Evolutionary conservation across 2,113 vertebrate species (phyloP).

Genomic region (Hippocampus mohnikei): DNA sequence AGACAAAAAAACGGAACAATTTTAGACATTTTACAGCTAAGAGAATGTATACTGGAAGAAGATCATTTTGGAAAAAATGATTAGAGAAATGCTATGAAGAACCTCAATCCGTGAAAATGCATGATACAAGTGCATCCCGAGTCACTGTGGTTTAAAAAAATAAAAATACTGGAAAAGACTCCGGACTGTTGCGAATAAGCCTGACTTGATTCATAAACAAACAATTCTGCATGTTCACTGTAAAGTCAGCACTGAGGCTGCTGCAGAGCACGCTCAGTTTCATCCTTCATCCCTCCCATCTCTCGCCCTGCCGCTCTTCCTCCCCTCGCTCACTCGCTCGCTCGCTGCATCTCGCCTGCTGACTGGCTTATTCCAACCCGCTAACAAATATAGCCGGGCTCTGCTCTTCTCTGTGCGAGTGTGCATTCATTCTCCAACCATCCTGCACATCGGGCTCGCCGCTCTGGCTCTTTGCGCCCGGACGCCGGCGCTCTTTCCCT

Average conservation of each 20-base stretch:
- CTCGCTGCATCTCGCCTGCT: slow-evolving; percentile 50
- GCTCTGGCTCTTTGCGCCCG: slow-evolving; percentile 30
- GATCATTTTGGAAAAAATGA: no score
- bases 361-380: slow-evolving; percentile 52
- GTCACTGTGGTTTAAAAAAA: neutral
- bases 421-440: slow-evolving; percentile 16
- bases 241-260: slow-evolving; percentile 62
- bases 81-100: no score
- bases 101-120: neutral
- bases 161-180: neutral
- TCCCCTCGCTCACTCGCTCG: slow-evolving; percentile 44
- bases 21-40: no score
- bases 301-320: slow-evolving; percentile 41
- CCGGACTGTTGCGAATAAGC: neutral
- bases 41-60: no score
- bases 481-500: slow-evolving; percentile 7
- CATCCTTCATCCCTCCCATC: slow-evolving; percentile 58
- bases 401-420: neutral
- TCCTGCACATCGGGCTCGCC: slow-evolving; percentile 8
- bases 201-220: neutral
- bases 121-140: neutral
- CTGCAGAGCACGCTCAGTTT: slow-evolving; percentile 71
- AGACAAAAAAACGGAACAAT: no score
- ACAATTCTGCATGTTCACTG: slow-evolving; percentile 64
- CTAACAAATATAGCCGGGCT: slow-evolving; percentile 35